Conservation (phyloP, 2,797 vertebrate species). For the Glossophaga mutica region DNA sequence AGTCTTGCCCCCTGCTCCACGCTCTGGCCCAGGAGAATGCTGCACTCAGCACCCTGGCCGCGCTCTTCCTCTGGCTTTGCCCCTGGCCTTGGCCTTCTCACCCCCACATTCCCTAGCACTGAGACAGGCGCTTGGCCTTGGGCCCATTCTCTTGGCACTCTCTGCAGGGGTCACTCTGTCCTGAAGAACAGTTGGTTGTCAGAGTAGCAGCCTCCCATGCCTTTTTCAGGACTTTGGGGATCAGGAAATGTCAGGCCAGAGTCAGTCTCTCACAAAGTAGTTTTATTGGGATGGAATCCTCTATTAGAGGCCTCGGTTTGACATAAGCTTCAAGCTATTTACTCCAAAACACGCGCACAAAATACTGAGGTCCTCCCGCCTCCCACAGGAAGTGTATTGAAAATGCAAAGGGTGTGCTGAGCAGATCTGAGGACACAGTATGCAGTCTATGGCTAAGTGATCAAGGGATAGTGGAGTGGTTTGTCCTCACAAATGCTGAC, state of each 20-base stretch:
- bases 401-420: constrained; percentile 28
- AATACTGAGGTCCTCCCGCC: background rate
- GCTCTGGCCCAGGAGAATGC: background rate
- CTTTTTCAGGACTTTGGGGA: constrained; percentile 12
- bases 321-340: constrained; percentile 56
- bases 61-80: background rate
- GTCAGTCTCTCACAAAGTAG: constrained; percentile 43
- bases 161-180: background rate
- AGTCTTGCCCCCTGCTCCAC: background rate
- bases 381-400: constrained; percentile 51
- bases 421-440: constrained; percentile 53
- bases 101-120: constrained; percentile 51
- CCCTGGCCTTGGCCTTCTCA: background rate
- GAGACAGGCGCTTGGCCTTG: constrained; percentile 36
- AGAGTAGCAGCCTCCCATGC: constrained; percentile 22
- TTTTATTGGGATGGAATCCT: constrained; percentile 43
- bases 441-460: constrained; percentile 45
- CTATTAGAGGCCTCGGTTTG: constrained; percentile 41
- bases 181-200: background rate
- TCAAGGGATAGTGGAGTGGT: constrained; percentile 43
- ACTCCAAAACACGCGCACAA: constrained; percentile 8
- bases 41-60: background rate
- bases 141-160: constrained; percentile 29
- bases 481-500: constrained; percentile 74
- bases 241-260: constrained; percentile 38